Base-by-base conservation (phyloP, 2,797 vertebrate species). In the Ispidina picta region DNA sequence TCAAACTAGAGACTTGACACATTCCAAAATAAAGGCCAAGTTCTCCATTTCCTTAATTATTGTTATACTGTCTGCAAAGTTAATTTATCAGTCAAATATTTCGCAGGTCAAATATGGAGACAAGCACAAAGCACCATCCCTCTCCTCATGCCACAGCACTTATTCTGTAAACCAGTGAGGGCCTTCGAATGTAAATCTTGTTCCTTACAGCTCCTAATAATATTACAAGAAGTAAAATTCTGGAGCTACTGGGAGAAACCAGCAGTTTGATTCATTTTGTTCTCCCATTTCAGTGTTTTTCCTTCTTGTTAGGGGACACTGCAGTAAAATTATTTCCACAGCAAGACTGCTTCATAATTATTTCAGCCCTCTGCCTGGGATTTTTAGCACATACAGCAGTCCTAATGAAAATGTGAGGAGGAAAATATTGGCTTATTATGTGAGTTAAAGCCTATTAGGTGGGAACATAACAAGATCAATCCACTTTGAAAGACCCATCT, bases 251-350 rank as follows among this genome's bases (percentile, higher is more conserved):
- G 9, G 12, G 28, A 82, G 14, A 93, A 89, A 78, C 0, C 6
- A 79, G 29, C 3, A 70, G 31, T 62, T 69, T 73, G 20, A 89
- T 66, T 52, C 9, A 31, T 56, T 77, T 82, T 84, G 4, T 49
- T 75, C 28, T 78, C 56, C 10, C 73, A 12, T 37, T 73, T 60
- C 58, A 59, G 12, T 56, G 41, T 10, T 58, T 73, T 14, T 81
- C 22, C 15, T 44, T 49, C 41, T 63, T 51, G 8, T 52, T 73
- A 84, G 64, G 76, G 70, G 62, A 46, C 26, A 88, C 52, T 39
- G 37, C n/a, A 79, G 58, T 20, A 91, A 89, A 92, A 78, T 58
- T 43, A 58, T 48, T 90, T 58, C 46, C 51, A 41, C 51, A 60
- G 22, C 15, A 87, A 78, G 76, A 78, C 14, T 33, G 22, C 10